Evolutionary conservation across 2,797 vertebrate genomes (phyloP).

Genomic region (Bucorvus abyssinicus): DNA sequence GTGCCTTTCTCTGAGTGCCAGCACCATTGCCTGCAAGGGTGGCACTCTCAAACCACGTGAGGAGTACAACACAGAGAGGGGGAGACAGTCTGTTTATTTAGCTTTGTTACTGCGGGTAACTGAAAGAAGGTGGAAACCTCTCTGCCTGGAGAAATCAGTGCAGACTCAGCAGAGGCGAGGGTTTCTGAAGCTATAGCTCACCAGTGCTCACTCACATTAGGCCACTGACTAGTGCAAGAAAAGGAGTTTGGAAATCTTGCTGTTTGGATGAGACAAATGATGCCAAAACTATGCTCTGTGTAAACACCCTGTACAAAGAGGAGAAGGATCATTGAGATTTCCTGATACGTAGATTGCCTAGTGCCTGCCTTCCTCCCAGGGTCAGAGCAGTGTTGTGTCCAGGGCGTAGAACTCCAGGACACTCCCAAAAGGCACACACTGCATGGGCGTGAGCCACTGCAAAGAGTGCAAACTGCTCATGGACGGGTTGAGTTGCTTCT

Average conservation of each 20-base stretch:
- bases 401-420: not conserved
- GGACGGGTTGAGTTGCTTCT: not conserved
- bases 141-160: not conserved
- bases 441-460: not conserved
- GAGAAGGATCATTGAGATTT: not conserved
- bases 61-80: not conserved
- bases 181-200: not conserved
- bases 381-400: not conserved
- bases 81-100: not conserved
- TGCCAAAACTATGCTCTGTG: rapidly evolving
- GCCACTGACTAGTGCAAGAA: not conserved
- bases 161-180: not conserved
- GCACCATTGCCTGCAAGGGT: not conserved
- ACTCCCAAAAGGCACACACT: rapidly evolving
- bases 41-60: not conserved
- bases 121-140: not conserved
- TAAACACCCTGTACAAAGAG: not conserved
- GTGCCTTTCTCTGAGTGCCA: not conserved
- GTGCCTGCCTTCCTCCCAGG: not conserved
- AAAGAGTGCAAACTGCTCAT: not conserved
- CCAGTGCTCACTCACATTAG: rapidly evolving
- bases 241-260: not conserved
- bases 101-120: not conserved
- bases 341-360: not conserved
- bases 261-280: not conserved